Evolutionary conservation across 2,113 vertebrate species (phyloP).

Genomic region (Craseonycteris thonglongyai): DNA sequence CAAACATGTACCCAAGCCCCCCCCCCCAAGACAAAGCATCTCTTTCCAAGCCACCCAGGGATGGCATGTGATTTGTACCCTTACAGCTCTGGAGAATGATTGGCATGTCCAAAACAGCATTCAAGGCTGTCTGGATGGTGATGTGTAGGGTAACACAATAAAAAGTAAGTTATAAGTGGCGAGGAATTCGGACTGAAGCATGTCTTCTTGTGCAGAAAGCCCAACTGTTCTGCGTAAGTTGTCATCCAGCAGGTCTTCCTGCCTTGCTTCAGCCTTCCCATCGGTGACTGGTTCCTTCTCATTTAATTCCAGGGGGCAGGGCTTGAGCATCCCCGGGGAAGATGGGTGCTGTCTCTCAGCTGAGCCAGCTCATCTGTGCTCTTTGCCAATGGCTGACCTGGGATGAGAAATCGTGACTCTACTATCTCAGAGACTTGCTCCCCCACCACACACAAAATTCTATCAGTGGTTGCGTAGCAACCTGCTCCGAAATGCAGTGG

Average conservation of each 20-base stretch:
- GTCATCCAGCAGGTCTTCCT: not conserved
- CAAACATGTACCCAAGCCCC: not conserved
- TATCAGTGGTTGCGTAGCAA: not conserved
- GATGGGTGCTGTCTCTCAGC: not conserved
- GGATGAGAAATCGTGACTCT: not conserved
- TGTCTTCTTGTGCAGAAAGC: constrained; percentile 22
- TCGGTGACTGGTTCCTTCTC: not conserved
- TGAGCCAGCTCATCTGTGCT: not conserved
- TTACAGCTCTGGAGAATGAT: constrained; percentile 57
- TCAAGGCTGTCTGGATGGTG: constrained; percentile 30
- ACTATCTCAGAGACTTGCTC: not conserved
- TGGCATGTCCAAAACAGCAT: constrained; percentile 34
- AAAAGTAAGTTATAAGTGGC: constrained; percentile 41
- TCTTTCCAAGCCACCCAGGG: not conserved
- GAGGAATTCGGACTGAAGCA: constrained; percentile 33
- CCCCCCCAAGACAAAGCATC: not conserved
- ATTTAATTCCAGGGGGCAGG: constrained; percentile 14
- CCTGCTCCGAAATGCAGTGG: not conserved
- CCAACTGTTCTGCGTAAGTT: constrained; percentile 25
- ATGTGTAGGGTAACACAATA: constrained; percentile 60
- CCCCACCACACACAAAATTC: not conserved
- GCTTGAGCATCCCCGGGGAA: not conserved
- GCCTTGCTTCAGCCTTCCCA: not conserved
- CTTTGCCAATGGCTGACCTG: not conserved
- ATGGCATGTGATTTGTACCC: constrained; percentile 5